Percentiles rank a stretch among this genome's conserved stretches.
phyloP scores from a whole-genome alignment of 2,888 invertebrate genomes.

The Glaucopsyche alexis region DNA sequence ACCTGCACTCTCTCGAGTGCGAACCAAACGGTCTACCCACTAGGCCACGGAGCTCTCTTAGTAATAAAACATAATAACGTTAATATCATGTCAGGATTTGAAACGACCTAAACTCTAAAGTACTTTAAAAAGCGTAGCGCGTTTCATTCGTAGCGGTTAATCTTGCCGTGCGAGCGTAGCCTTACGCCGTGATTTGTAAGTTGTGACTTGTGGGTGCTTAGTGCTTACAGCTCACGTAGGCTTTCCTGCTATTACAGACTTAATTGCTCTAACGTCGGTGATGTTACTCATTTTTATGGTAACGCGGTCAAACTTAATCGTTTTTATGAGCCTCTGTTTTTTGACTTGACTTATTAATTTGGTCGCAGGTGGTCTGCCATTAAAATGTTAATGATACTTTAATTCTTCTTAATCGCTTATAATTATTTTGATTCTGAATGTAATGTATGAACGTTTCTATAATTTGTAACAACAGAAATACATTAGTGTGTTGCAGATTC shows the following conservation, averaged over 20 bases:
- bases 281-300: constrained; percentile 76
- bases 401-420: constrained; percentile 51
- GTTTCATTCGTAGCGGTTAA: neutral
- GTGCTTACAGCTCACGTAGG: constrained; percentile 54
- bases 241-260: constrained; percentile 74
- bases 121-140: neutral
- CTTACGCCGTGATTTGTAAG: neutral
- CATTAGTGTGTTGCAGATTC: too few relatives aligned
- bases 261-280: constrained; percentile 73
- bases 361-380: constrained; percentile 70
- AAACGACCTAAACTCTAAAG: neutral
- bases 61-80: neutral
- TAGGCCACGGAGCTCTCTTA: too few relatives aligned
- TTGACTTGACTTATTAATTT: constrained; percentile 63
- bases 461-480: neutral
- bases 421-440: constrained; percentile 32
- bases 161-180: neutral
- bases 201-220: constrained; percentile 36
- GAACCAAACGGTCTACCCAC: too few relatives aligned
- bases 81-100: neutral
- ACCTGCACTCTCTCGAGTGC: too few relatives aligned
- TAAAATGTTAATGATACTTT: constrained; percentile 60
- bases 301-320: constrained; percentile 76
- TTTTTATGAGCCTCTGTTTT: constrained; percentile 76
- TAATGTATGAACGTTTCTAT: neutral